Evolutionary conservation across 2,113 vertebrate species (phyloP), one percentile per base, ranked within the genome.

Genomic region (Verasper variegatus): DNA sequence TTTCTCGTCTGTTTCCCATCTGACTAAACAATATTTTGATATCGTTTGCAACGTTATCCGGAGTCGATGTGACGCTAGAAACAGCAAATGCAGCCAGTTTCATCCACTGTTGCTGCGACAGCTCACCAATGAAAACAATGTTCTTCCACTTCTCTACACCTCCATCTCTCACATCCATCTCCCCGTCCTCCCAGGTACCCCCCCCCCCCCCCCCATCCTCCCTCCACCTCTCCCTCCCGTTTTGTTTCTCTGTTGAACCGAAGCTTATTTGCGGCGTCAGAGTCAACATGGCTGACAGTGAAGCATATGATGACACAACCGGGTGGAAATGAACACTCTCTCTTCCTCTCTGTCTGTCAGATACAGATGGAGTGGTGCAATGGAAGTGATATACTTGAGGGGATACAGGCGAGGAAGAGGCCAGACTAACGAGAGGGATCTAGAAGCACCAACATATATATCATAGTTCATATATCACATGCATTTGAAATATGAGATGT

Each of bases 251-350:
- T 65, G 55, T 24, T 70, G 66, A 84, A 71, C 62, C 3, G 26
- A 52, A 73, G 55, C 67, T 74, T 73, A 42, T 84, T 74, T 82
- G 60, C 20, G 2, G 31, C 71, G 35, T 81, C 72, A 63, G 42
- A 85, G 74, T 77, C 71, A 74, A 76, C 68, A 63, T 68, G 83
- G 71, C 79, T 79, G 79, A 88, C 78, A 81, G 76, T 56, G 71
- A 86, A 68, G 82, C 64, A 40, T 57, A 17, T 72, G 66, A 71
- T 85, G 75, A 83, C 78, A 86, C 65, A 67, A 6, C 78, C 69
- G 59, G 72, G 76, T 88, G 78, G 78, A 82, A 86, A 66, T 73
- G 65, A 85, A 73, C 55, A 31, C 63, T 60, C 60, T 8, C 31
- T 31, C 31, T 7, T 31, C 31, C 31, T 31, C 31, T 56, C 74